Evolutionary conservation across 2,113 vertebrate species (phyloP).

Genomic region (Corvus moneduloides): DNA sequence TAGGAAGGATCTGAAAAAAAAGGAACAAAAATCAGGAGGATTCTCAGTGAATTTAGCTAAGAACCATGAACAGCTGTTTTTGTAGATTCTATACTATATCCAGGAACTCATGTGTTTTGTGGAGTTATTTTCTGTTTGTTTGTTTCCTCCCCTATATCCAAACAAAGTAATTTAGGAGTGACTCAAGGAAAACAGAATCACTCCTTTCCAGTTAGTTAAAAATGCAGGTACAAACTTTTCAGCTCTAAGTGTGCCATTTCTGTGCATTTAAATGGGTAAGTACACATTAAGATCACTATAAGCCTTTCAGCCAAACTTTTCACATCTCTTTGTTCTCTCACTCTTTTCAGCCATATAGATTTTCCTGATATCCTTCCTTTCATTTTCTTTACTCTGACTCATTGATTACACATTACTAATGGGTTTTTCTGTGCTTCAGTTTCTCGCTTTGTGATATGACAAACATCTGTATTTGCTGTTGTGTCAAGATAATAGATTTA

Average conservation of each 20-base stretch:
- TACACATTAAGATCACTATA: neutral
- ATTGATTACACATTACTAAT: constrained; percentile 26
- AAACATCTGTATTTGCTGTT: neutral
- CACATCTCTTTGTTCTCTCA: neutral
- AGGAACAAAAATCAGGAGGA: neutral
- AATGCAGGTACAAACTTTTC: neutral
- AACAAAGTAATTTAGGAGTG: neutral
- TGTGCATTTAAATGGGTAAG: neutral
- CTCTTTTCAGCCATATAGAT: neutral
- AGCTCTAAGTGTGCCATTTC: neutral
- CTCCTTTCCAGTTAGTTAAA: neutral
- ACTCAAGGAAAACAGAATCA: neutral
- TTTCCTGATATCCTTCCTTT: neutral
- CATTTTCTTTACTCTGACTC: constrained; percentile 19
- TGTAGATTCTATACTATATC: neutral
- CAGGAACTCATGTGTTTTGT: neutral
- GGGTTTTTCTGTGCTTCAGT: neutral
- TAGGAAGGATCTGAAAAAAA: neutral
- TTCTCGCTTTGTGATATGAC: neutral
- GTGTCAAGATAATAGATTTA: neutral
- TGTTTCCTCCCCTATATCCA: neutral
- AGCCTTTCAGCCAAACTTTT: neutral
- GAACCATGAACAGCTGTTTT: neutral
- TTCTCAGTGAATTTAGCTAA: neutral
- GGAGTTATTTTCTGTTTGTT: neutral